Base-by-base conservation (phyloP, 1,140 invertebrate species). In the Aphaenogaster ashmeadi region DNA sequence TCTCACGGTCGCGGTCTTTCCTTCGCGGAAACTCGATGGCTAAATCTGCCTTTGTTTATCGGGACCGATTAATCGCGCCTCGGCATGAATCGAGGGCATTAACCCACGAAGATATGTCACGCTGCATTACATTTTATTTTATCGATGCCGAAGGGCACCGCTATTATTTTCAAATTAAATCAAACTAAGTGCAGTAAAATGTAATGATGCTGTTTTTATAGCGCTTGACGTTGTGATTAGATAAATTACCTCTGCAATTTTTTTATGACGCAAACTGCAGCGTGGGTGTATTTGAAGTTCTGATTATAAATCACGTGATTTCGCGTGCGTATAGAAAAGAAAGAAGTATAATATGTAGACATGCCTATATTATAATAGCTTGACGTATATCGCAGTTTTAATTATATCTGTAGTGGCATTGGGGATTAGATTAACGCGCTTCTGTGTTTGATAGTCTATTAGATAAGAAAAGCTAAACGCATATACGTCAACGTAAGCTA, bases 1-100 rank as follows among this genome's bases (percentile, higher is more conserved):
- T 91, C 90, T 92, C 90, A 92, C 89, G 90, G 62, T 80, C 50
- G 71, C 66, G 71, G 58, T 41, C 78, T 64, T 58, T 27, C 21
- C 8, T 67, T 21, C n/a, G 38, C 11, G 72, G 58, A 81, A 67
- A 79, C 6, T 66, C 41, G 41, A 67, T 50, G 15, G 7, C 50
- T 58, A 41, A 21, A 60, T 71, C 69, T 78, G 15, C 21, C 47
- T 75, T 58, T 44, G 44, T 54, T 58, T 58, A 83, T 81, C 38
- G 38, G 21, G 13, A n/a, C 2, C 38, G 38, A 72, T 81, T 81
- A 81, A 69, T 83, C 50, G 11, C 5, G 9, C 2, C 9, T 47
- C 33, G 8, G 9, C 15, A 27, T 41, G 4, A 54, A 69, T 69
- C 18, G 33, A 21, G 36, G 41, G n/a, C 47, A 33, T 27, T 7